A percentile compares a stretch with the other conserved stretches of the same genome.
These are phyloP conservation scores for Halictus quadricinctus DNA, from an alignment of 2,888 invertebrate genomes.

Conservation along the genomic window DNA sequence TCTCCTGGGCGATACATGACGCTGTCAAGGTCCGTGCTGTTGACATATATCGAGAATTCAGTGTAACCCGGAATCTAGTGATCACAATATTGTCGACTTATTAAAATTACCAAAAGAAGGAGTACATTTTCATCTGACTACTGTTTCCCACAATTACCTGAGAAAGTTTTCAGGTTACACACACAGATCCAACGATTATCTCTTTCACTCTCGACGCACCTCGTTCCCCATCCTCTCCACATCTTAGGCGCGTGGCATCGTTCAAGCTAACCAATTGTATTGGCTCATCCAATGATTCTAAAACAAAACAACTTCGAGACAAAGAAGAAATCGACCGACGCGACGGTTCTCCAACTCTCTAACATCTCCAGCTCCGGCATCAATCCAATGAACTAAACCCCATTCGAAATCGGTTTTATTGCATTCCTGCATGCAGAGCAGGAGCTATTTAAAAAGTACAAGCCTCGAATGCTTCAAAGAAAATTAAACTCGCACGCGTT, in stretches of 20 bases:
- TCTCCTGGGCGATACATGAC: no score
- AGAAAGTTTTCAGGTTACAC: no score
- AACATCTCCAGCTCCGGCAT: neutral
- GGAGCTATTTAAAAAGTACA: neutral
- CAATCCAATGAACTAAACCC: neutral
- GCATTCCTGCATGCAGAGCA: slow-evolving; percentile 1
- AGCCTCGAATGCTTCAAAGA: neutral
- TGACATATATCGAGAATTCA: no score
- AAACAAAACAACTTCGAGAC: neutral
- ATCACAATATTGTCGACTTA: no score
- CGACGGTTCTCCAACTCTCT: no score
- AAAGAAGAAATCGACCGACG: neutral
- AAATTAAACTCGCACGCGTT: slow-evolving; percentile 3
- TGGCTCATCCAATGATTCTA: neutral
- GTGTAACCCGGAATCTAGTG: no score
- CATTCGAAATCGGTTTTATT: neutral
- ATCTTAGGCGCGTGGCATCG: neutral
- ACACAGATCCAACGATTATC: neutral
- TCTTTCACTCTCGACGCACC: no score
- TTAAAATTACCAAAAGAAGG: neutral
- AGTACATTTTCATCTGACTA: neutral
- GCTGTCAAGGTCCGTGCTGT: no score
- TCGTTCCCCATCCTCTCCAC: neutral
- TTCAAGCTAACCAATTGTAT: neutral
- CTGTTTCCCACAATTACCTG: no score